Conservation (phyloP, 2,888 invertebrate species). For the Nomada lathburiana region DNA sequence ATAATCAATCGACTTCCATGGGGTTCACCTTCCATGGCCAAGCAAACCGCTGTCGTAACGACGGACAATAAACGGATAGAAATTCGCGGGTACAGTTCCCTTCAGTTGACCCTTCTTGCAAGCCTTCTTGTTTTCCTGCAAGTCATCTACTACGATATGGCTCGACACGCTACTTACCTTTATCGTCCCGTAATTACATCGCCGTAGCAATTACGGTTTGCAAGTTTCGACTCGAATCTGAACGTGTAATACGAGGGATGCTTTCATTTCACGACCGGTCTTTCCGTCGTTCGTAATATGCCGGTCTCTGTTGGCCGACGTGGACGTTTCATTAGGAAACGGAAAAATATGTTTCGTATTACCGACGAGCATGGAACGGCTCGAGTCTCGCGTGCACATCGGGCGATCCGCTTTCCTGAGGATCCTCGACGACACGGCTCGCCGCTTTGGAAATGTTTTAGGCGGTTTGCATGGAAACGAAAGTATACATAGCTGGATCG, state of each 20-base stretch:
- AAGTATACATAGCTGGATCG: background rate
- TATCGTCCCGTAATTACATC: too few species aligned
- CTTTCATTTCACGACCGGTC: constrained; percentile 30
- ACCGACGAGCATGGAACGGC: constrained; percentile 11
- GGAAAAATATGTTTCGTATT: constrained; percentile 13
- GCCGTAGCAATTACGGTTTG: constrained; percentile 56
- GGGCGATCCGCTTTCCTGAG: constrained; percentile 10
- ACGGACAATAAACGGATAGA: constrained; percentile 20
- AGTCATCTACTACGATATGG: too few species aligned
- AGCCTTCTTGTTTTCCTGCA: too few species aligned
- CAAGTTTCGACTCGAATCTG: constrained; percentile 50
- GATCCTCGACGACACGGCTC: constrained; percentile 10
- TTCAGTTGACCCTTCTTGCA: background rate
- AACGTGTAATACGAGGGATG: constrained; percentile 20
- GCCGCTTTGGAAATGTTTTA: constrained; percentile 16
- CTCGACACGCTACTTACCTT: too few species aligned
- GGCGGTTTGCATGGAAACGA: constrained; percentile 3
- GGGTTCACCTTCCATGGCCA: constrained; percentile 56
- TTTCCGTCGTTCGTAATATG: constrained; percentile 11
- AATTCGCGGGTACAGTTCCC: background rate
- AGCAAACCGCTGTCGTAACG: constrained; percentile 43
- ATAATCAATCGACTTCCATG: constrained; percentile 23
- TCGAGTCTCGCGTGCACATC: constrained; percentile 13
- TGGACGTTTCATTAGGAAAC: constrained; percentile 37
- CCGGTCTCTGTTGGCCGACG: constrained; percentile 14